A percentile compares a stretch with the other conserved stretches of the same genome.
Evolutionary conservation across 1,140 invertebrate species (phyloP).

Genomic region (Drosophila setifemur): DNA sequence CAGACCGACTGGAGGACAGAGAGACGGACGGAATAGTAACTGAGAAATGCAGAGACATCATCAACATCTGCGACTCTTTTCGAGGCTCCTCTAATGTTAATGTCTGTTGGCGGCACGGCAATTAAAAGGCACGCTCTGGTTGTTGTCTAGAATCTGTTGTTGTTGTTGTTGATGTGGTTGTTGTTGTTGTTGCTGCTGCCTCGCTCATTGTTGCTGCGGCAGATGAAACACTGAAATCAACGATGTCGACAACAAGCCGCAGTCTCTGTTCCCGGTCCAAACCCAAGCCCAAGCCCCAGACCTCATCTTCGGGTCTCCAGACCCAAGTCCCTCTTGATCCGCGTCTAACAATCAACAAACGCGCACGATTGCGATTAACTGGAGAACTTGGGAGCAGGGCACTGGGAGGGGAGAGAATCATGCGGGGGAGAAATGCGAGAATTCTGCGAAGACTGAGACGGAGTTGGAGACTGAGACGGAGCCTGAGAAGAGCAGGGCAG

Average conservation of each 20-base stretch:
- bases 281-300: neutral
- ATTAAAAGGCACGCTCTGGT: slow-evolving; percentile 75
- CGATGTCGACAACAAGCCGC: slow-evolving; percentile 62
- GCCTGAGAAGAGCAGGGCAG: no score
- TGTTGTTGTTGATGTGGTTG: neutral
- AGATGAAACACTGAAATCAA: slow-evolving; percentile 77
- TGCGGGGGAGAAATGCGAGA: slow-evolving; percentile 15
- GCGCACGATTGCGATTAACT: slow-evolving; percentile 61
- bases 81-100: slow-evolving; percentile 53
- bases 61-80: slow-evolving; percentile 25
- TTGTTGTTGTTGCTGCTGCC: slow-evolving; percentile 13
- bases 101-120: slow-evolving; percentile 72
- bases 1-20: slow-evolving; percentile 29
- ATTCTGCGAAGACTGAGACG: neutral
- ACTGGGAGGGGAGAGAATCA: neutral
- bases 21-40: slow-evolving; percentile 20
- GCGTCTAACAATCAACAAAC: slow-evolving; percentile 61
- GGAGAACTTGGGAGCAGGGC: neutral
- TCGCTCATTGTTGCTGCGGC: slow-evolving; percentile 56
- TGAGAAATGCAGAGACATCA: slow-evolving; percentile 27
- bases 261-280: no score
- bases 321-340: neutral
- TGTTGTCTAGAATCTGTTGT: slow-evolving; percentile 7
- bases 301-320: neutral
- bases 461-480: slow-evolving; percentile 1